Conservation (phyloP, 2,888 invertebrate species). For the Hyposoter dolosus region DNA sequence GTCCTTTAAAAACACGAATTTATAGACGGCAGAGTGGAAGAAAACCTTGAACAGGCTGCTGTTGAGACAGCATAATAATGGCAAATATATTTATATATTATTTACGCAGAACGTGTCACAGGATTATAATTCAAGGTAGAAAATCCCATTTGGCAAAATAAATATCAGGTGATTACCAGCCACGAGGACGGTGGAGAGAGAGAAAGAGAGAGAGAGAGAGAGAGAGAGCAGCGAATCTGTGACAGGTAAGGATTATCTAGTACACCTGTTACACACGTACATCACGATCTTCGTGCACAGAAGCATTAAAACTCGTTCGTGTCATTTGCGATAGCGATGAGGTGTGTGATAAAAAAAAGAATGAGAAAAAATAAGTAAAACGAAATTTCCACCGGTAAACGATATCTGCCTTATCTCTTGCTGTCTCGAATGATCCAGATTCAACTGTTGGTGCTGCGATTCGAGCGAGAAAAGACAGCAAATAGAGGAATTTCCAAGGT, state of each 20-base stretch:
- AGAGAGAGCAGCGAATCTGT: background rate
- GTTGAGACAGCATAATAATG: background rate
- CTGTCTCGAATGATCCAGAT: slow-evolving; percentile 59
- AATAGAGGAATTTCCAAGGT: slow-evolving; percentile 16
- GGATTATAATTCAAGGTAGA: slow-evolving; percentile 42
- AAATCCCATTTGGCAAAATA: slow-evolving; percentile 54
- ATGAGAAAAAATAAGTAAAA: background rate
- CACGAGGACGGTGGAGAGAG: too few species aligned
- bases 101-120: slow-evolving; percentile 6
- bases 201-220: background rate
- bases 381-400: slow-evolving; percentile 19
- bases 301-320: slow-evolving; percentile 16
- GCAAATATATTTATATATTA: slow-evolving; percentile 10
- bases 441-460: slow-evolving; percentile 18
- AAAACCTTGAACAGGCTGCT: background rate
- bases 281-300: slow-evolving; percentile 21
- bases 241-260: slow-evolving; percentile 50
- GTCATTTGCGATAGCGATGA: background rate
- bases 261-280: slow-evolving; percentile 29
- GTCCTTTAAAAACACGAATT: background rate
- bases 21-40: too few species aligned
- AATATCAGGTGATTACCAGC: slow-evolving; percentile 41
- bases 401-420: slow-evolving; percentile 47
- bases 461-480: slow-evolving; percentile 7
- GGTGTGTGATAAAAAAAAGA: slow-evolving; percentile 2